phyloP scores from a whole-genome alignment of 2,113 vertebrate species.

The Stomatorhinus ivindoensis region DNA sequence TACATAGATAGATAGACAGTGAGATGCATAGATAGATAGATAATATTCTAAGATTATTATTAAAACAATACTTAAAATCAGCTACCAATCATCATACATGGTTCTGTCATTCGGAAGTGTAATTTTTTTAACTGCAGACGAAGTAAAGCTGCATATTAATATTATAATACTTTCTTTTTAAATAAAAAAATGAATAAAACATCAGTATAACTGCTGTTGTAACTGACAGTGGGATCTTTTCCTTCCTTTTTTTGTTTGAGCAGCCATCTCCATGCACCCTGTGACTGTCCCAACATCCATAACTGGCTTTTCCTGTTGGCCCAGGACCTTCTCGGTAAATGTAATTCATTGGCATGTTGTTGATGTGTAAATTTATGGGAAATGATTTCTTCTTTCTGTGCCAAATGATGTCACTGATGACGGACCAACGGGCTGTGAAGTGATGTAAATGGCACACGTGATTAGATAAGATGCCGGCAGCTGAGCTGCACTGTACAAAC shows the following conservation, averaged over 20 bases:
- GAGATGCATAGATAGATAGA: not conserved
- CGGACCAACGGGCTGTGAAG: not conserved
- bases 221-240: not conserved
- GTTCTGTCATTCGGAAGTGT: not conserved
- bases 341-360: not conserved
- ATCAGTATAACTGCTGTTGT: not conserved
- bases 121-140: not conserved
- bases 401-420: not conserved
- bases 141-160: not conserved
- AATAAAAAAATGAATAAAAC: not conserved
- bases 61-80: not conserved
- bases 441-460: not conserved
- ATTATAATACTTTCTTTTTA: not conserved
- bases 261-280: not conserved
- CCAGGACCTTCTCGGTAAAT: not conserved
- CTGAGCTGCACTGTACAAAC: not conserved
- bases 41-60: not conserved
- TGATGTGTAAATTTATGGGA: not conserved
- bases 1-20: not conserved
- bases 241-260: not conserved
- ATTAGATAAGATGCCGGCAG: not conserved
- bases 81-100: not conserved
- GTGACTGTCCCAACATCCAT: not conserved
- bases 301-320: not conserved
- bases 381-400: not conserved